Evolutionary conservation across 2,888 invertebrate genomes (phyloP).

Genomic region (Agrochola macilenta): DNA sequence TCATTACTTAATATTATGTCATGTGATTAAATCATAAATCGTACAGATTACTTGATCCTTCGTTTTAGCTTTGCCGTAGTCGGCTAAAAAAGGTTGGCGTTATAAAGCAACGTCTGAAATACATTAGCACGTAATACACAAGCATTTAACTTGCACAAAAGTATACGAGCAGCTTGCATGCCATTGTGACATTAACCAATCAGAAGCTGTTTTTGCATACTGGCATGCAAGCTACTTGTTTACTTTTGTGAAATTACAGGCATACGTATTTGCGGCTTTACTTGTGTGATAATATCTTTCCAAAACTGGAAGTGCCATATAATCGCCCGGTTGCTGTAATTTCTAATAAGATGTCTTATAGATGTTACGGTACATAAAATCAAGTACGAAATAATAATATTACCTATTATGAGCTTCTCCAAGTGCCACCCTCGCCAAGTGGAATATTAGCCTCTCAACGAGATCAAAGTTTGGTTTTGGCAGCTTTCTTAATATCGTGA

Average conservation of each 20-base stretch:
- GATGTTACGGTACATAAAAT: not conserved
- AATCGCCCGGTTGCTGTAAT: too few species aligned
- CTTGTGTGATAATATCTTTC: not conserved
- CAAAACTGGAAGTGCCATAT: not conserved
- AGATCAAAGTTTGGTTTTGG: conserved; percentile 97
- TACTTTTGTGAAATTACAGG: too few species aligned
- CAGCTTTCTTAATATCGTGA: conserved; percentile 96
- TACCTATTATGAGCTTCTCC: conserved; percentile 95
- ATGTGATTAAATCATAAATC: not conserved
- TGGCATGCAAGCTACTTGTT: too few species aligned
- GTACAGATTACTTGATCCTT: not conserved
- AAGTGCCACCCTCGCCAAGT: conserved; percentile 96
- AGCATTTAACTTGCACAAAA: too few species aligned
- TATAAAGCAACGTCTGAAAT: not conserved
- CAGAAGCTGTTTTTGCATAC: too few species aligned
- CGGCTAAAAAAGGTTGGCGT: not conserved
- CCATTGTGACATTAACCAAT: too few species aligned
- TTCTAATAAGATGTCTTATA: too few species aligned
- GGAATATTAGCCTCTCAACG: conserved; percentile 97
- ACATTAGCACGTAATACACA: too few species aligned
- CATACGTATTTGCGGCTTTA: not conserved
- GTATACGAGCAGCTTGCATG: too few species aligned
- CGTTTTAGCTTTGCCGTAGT: not conserved
- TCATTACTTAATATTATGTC: not conserved
- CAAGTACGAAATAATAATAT: conserved; percentile 23